Percentiles rank a stretch among this genome's conserved stretches.
These are phyloP conservation scores for Agrotis exclamationis DNA, from an alignment of 2,888 invertebrate genomes.

Conservation along the genomic window DNA sequence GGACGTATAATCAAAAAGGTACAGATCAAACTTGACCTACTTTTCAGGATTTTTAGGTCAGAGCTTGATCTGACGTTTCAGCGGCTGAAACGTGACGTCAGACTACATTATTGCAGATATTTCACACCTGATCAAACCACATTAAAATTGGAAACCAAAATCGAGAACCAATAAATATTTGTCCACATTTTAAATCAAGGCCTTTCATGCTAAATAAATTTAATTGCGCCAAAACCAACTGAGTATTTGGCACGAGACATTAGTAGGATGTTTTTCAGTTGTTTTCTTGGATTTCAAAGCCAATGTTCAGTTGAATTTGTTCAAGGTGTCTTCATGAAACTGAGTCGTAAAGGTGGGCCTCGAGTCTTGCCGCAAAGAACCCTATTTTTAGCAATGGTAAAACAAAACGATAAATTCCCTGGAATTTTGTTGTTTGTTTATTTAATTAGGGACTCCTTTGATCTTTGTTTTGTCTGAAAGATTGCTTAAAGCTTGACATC, in stretches of 20 bases:
- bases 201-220: constrained; percentile 23
- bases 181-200: constrained; percentile 15
- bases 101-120: not conserved
- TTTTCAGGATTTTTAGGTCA: too few relatives aligned
- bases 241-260: constrained; percentile 39
- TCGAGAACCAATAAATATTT: constrained; percentile 35
- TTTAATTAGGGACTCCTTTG: constrained; percentile 46
- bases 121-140: not conserved
- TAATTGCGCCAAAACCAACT: constrained; percentile 49
- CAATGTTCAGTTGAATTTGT: constrained; percentile 24
- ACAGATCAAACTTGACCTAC: too few relatives aligned
- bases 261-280: constrained; percentile 11
- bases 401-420: constrained; percentile 10
- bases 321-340: constrained; percentile 50
- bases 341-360: constrained; percentile 46
- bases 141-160: not conserved
- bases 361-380: constrained; percentile 32
- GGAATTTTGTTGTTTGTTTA: constrained; percentile 40
- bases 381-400: constrained; percentile 41
- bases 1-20: too few relatives aligned
- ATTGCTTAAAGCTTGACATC: constrained; percentile 8
- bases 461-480: constrained; percentile 30
- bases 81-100: not conserved
- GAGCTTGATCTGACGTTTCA: too few relatives aligned
- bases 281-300: constrained; percentile 58